Evolutionary conservation across 2,888 invertebrate genomes (phyloP).

Genomic region (Meandrusa payeni): DNA sequence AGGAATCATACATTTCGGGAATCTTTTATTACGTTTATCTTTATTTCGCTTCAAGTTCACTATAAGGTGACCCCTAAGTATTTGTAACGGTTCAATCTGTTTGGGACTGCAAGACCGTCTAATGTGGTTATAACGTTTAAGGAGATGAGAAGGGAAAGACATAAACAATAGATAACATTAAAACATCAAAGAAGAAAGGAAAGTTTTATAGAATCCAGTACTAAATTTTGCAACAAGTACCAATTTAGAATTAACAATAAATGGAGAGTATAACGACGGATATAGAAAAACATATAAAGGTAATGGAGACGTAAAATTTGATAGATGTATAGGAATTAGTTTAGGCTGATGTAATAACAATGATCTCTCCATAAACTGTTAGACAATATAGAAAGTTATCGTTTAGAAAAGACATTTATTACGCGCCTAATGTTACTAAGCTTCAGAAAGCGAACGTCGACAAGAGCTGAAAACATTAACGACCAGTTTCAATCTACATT

Average conservation of each 20-base stretch:
- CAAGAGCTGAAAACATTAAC: conserved; percentile 73
- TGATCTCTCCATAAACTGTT: conserved; percentile 51
- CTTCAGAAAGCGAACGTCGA: conserved; percentile 75
- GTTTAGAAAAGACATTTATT: conserved; percentile 77
- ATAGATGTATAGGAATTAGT: too few species aligned
- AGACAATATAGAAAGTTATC: conserved; percentile 54
- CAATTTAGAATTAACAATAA: conserved; percentile 44
- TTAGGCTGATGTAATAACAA: background rate
- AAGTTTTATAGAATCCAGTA: conserved; percentile 49
- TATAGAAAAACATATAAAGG: too few species aligned
- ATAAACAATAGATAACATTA: conserved; percentile 62
- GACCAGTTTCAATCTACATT: conserved; percentile 71
- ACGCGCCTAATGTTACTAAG: conserved; percentile 79
- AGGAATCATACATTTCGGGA: conserved; percentile 60
- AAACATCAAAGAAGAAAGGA: conserved; percentile 67
- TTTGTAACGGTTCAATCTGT: conserved; percentile 43
- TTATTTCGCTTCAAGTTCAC: conserved; percentile 51
- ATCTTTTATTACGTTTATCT: conserved; percentile 40
- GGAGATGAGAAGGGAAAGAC: conserved; percentile 57
- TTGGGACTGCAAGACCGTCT: conserved; percentile 48
- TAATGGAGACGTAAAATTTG: background rate
- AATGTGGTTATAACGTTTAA: conserved; percentile 47
- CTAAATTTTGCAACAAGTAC: conserved; percentile 40
- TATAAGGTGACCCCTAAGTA: conserved; percentile 68
- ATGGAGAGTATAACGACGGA: conserved; percentile 42